Base-by-base conservation (phyloP, 2,888 invertebrate genomes). In the Tricholauxania praeusta region DNA sequence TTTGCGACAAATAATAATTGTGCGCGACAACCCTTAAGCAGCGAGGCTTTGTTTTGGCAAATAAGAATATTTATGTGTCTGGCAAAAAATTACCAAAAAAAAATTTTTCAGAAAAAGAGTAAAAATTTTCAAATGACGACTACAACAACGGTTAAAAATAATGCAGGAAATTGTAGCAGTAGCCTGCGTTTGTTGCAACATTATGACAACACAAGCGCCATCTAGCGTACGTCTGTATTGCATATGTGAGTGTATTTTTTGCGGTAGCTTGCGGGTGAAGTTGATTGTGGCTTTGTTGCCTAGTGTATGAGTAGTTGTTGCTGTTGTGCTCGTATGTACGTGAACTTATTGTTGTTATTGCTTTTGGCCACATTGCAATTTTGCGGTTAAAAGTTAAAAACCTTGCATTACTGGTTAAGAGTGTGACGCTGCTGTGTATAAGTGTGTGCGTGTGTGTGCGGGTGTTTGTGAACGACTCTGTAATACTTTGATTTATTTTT, bases 21-120 rank as follows among this genome's bases (percentile, higher is more conserved):
- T 52, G 64, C 60, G 60, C 71, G 60, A 71, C 65, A 65, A 66
- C 52, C 62, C 51, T 53, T 62, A 53, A 73, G 70, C 73, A 59
- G 28, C 47, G 59, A 65, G 73, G 81, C 83, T 81, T 83, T 82
- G 82, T 82, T 82, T 79, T 83, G 79, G 79, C 83, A 83, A 82
- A 82, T 83, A 80, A 81, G 82, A 83, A 83, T 81, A 82, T 83
- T 82, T 82, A 82, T 82, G 82, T 82, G 83, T 82, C 82, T 82
- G 83, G 83, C 80, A 81, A 73, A 52, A 66, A 66, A 71, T 66
- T 70, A 59, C 63, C 62, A 53, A 28, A 57, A 60, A 12, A 52
- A 32, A 48, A 3, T 3, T 3, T n/a, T n/a, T n/a, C n/a, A 28
- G 4, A 52, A 15, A 66, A 49, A 28, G 32, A 28, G 22, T 10